phyloP scores from a whole-genome alignment of 1,140 invertebrate species.

The Planococcus citri region DNA sequence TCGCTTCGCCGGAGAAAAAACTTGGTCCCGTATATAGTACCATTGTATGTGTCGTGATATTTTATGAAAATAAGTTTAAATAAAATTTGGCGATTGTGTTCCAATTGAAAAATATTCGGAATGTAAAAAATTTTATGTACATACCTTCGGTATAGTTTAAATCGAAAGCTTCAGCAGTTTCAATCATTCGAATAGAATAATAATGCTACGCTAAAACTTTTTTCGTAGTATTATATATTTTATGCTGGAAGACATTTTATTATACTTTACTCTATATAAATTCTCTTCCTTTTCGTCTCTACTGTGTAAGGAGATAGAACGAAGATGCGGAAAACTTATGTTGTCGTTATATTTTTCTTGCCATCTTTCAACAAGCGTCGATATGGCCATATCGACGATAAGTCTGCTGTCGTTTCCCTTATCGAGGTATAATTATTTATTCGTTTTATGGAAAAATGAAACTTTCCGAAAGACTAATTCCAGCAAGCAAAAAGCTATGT shows the following conservation, averaged over 20 bases:
- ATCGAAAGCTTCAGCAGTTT: not conserved
- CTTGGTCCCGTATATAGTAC: not conserved
- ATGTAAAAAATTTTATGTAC: not conserved
- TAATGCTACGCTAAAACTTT: not conserved
- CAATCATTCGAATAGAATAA: constrained; percentile 4
- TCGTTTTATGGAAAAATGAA: no score
- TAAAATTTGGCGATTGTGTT: constrained; percentile 3
- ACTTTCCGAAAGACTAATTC: no score
- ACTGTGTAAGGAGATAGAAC: not conserved
- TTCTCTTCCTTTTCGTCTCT: no score
- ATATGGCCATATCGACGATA: no score
- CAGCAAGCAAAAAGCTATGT: no score
- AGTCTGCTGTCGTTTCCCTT: no score
- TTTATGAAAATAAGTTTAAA: constrained; percentile 1
- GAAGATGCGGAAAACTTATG: not conserved
- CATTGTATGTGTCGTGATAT: not conserved
- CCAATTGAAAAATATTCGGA: not conserved
- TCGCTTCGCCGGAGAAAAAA: not conserved
- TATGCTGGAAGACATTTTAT: constrained; percentile 3
- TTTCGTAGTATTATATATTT: not conserved
- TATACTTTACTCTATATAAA: not conserved
- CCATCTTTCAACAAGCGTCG: no score
- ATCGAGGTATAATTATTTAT: no score
- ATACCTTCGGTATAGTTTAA: constrained; percentile 3
- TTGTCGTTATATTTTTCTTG: not conserved